A percentile compares a stretch with the other conserved stretches of the same genome.
Evolutionary conservation across 2,113 vertebrate species (phyloP).

Genomic region (Acanthochromis polyacanthus): DNA sequence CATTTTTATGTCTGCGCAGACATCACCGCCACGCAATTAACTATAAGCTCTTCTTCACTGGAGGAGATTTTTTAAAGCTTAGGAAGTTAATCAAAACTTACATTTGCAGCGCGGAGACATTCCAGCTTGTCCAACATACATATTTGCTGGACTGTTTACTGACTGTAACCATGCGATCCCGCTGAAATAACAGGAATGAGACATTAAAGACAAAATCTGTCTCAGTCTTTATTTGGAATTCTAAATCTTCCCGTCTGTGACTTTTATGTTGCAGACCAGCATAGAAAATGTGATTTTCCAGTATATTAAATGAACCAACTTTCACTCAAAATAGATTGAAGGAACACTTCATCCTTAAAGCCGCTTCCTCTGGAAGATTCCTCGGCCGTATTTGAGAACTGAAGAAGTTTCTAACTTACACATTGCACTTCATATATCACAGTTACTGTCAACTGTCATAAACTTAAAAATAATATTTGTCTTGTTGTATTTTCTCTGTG

Average conservation of each 20-base stretch:
- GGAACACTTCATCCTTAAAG: constrained; percentile 73
- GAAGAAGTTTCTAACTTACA: constrained; percentile 58
- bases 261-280: constrained; percentile 64
- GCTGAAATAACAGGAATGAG: constrained; percentile 65
- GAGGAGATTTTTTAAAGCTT: constrained; percentile 19
- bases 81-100: constrained; percentile 60
- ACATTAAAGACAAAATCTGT: constrained; percentile 71
- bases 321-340: constrained; percentile 75
- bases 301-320: constrained; percentile 75
- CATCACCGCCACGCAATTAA: constrained; percentile 53
- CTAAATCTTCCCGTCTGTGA: constrained; percentile 60
- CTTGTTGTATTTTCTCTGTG: constrained; percentile 67
- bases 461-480: constrained; percentile 77
- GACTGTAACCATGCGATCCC: constrained; percentile 65
- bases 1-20: constrained; percentile 58
- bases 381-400: constrained; percentile 50
- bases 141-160: constrained; percentile 80
- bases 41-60: constrained; percentile 35
- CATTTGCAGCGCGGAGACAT: constrained; percentile 50
- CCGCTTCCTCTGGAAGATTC: constrained; percentile 64
- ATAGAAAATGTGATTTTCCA: constrained; percentile 77
- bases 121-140: constrained; percentile 65
- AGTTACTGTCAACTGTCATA: constrained; percentile 71
- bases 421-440: constrained; percentile 73
- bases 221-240: constrained; percentile 75